Conservation (phyloP, 2,888 invertebrate species). For the Andrena marginata region DNA sequence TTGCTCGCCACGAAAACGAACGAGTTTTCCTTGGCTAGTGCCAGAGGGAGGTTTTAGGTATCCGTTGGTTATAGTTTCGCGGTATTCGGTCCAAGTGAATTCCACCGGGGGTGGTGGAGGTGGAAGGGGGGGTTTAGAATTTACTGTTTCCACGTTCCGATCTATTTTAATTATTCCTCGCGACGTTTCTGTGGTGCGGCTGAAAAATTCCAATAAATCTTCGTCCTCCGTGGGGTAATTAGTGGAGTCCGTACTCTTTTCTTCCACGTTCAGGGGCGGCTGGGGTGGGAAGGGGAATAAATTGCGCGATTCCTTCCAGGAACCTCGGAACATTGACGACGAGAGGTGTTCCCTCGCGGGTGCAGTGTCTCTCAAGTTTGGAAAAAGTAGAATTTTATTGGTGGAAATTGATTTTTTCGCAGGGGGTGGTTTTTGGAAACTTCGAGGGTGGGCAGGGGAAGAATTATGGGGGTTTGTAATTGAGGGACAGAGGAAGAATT, state of each 20-base stretch:
- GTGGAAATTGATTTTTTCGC: no score
- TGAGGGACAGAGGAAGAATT: no score
- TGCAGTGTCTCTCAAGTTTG: not conserved
- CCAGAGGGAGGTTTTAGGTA: conserved; percentile 23
- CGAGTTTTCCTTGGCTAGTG: conserved; percentile 65
- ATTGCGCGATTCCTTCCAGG: conserved; percentile 39
- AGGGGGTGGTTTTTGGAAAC: no score
- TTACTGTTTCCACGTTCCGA: conserved; percentile 69
- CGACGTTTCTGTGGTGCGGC: not conserved
- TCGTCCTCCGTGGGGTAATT: conserved; percentile 40
- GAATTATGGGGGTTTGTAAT: no score
- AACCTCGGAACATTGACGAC: conserved; percentile 44
- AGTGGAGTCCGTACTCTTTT: conserved; percentile 26
- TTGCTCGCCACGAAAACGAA: conserved; percentile 62
- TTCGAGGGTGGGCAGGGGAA: no score
- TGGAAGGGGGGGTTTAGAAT: conserved; percentile 45
- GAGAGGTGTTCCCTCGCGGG: not conserved
- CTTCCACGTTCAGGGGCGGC: not conserved
- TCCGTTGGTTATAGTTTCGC: conserved; percentile 58
- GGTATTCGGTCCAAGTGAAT: conserved; percentile 67
- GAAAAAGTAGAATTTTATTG: no score
- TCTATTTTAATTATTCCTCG: conserved; percentile 68
- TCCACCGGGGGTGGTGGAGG: conserved; percentile 25
- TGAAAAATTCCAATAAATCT: conserved; percentile 56
- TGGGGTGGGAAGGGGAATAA: conserved; percentile 12